Conservation (phyloP, 2,888 invertebrate genomes). For the Catocala sponsa region DNA sequence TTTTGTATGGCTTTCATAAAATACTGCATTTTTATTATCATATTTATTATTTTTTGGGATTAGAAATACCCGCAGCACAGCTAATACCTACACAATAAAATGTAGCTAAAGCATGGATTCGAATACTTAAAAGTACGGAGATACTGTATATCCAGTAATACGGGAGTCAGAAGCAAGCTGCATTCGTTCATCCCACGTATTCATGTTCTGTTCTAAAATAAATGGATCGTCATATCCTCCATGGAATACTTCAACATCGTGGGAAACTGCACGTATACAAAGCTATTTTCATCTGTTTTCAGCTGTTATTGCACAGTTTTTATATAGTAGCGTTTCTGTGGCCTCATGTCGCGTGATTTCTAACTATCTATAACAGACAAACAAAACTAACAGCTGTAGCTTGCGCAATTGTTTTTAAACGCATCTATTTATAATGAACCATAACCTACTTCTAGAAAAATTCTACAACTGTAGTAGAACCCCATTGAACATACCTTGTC, state of each 20-base stretch:
- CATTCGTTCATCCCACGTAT: conserved; percentile 2
- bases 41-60: no score
- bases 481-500: no score
- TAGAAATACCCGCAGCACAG: no score
- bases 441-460: no score
- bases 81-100: no score
- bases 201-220: conserved; percentile 24
- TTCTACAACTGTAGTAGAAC: no score
- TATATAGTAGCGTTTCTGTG: background rate
- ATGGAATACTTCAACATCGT: conserved; percentile 1
- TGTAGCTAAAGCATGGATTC: no score
- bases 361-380: background rate
- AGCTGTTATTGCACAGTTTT: conserved; percentile 9
- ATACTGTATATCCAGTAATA: no score
- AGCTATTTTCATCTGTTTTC: conserved; percentile 17
- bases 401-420: background rate
- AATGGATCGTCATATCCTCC: conserved; percentile 18
- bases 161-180: background rate
- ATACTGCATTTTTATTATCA: no score
- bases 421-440: no score
- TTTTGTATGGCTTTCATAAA: no score
- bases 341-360: conserved; percentile 4
- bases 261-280: conserved; percentile 25
- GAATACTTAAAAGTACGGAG: no score
- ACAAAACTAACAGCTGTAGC: background rate